phyloP scores from a whole-genome alignment of 2,113 vertebrate genomes.

The Abramis brama region DNA sequence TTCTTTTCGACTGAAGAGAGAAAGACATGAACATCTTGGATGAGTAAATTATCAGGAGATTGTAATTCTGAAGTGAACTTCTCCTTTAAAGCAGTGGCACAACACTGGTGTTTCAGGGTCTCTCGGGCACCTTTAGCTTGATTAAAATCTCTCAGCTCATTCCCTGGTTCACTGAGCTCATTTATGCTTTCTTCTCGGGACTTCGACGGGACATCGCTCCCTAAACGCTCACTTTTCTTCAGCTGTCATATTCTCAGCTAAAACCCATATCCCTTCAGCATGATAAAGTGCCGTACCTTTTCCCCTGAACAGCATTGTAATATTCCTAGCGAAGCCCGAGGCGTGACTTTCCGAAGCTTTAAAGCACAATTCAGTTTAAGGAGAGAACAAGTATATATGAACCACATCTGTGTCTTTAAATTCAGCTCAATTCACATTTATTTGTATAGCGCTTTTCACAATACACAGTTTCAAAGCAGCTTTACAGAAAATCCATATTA shows the following conservation, averaged over 20 bases:
- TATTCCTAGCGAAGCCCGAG: conserved; percentile 46
- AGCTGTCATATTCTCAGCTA: conserved; percentile 43
- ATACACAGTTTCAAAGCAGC: no score
- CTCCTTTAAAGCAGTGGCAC: no score
- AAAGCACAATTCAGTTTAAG: background rate
- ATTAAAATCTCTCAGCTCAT: conserved; percentile 55
- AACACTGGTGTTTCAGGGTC: background rate
- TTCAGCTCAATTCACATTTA: no score
- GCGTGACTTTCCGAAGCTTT: conserved; percentile 39
- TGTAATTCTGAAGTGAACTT: no score
- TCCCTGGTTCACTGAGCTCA: conserved; percentile 48
- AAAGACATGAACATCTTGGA: no score
- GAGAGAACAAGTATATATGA: background rate
- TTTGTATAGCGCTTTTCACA: no score
- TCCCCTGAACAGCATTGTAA: conserved; percentile 49
- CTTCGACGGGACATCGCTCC: conserved; percentile 43
- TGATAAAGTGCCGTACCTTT: conserved; percentile 50
- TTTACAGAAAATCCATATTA: no score
- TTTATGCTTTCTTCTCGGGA: conserved; percentile 48
- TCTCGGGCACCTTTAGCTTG: conserved; percentile 43
- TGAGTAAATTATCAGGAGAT: no score
- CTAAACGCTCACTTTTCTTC: conserved; percentile 43
- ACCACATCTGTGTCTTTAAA: background rate
- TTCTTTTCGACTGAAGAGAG: no score
- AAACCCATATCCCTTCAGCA: conserved; percentile 43